Conservation (phyloP, 1,140 invertebrate genomes). For the Euschistus heros region DNA sequence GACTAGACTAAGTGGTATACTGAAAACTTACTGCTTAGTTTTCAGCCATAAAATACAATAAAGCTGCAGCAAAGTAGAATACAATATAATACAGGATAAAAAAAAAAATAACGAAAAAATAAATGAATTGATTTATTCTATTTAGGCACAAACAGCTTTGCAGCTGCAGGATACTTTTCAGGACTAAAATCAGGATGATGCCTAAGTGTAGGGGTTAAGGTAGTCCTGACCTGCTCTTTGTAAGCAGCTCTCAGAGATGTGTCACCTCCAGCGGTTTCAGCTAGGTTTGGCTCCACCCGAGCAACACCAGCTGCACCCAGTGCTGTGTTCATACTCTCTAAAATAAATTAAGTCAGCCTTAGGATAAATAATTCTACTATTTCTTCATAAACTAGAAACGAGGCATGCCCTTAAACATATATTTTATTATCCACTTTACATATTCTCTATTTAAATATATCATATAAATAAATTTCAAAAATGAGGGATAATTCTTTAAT, state of each 20-base stretch:
- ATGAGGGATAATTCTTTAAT: too few species aligned
- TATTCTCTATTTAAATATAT: too few species aligned
- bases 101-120: not conserved
- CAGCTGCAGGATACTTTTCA: conserved; percentile 31
- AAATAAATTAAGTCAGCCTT: not conserved
- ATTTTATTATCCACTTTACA: too few species aligned
- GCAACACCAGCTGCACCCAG: conserved; percentile 29
- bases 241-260: conserved; percentile 26
- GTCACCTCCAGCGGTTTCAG: conserved; percentile 27
- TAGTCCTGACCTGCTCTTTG: conserved; percentile 26
- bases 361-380: not conserved
- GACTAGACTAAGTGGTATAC: too few species aligned
- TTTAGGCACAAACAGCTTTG: conserved; percentile 29
- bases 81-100: too few species aligned
- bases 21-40: too few species aligned
- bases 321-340: conserved; percentile 30
- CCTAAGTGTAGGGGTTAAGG: conserved; percentile 24
- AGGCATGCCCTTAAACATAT: too few species aligned
- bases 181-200: conserved; percentile 30
- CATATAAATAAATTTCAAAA: too few species aligned
- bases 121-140: not conserved
- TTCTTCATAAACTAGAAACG: not conserved
- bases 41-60: too few species aligned
- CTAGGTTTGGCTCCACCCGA: conserved; percentile 22
- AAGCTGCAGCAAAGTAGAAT: too few species aligned